Evolutionary conservation across 1,140 invertebrate genomes (phyloP).

Genomic region (Euborellia annulipes): DNA sequence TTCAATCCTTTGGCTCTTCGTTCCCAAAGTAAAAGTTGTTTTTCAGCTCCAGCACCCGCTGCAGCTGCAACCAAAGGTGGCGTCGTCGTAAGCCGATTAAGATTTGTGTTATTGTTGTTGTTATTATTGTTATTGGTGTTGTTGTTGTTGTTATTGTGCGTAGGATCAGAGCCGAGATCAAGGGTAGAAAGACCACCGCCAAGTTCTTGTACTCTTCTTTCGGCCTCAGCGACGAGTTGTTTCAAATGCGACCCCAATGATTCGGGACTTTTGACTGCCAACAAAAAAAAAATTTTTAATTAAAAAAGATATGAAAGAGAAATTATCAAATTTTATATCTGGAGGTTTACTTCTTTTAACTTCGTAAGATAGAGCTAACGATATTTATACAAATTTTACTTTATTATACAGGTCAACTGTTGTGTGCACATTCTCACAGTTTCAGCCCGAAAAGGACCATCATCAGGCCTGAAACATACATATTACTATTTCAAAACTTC

Average conservation of each 20-base stretch:
- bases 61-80: slow-evolving; percentile 35
- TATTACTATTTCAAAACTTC: too few relatives aligned
- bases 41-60: slow-evolving; percentile 52
- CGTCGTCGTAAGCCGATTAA: slow-evolving; percentile 1
- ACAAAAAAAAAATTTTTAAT: slow-evolving; percentile 10
- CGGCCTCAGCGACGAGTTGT: slow-evolving; percentile 61
- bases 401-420: too few relatives aligned
- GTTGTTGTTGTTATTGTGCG: slow-evolving; percentile 10
- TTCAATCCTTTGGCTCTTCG: slow-evolving; percentile 63
- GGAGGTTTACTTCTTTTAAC: too few relatives aligned
- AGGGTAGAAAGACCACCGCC: slow-evolving; percentile 30
- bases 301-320: too few relatives aligned
- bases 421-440: too few relatives aligned
- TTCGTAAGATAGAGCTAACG: too few relatives aligned
- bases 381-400: too few relatives aligned
- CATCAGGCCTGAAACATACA: too few relatives aligned
- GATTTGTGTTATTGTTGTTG: slow-evolving; percentile 5
- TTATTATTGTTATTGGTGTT: slow-evolving; percentile 8
- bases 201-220: slow-evolving; percentile 54
- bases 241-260: slow-evolving; percentile 54
- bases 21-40: slow-evolving; percentile 76
- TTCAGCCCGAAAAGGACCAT: too few relatives aligned
- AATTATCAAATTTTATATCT: too few relatives aligned
- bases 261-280: slow-evolving; percentile 51
- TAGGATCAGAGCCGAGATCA: slow-evolving; percentile 15